Conservation (phyloP, 2,113 vertebrate species). For the Benitochromis conjunctus region DNA sequence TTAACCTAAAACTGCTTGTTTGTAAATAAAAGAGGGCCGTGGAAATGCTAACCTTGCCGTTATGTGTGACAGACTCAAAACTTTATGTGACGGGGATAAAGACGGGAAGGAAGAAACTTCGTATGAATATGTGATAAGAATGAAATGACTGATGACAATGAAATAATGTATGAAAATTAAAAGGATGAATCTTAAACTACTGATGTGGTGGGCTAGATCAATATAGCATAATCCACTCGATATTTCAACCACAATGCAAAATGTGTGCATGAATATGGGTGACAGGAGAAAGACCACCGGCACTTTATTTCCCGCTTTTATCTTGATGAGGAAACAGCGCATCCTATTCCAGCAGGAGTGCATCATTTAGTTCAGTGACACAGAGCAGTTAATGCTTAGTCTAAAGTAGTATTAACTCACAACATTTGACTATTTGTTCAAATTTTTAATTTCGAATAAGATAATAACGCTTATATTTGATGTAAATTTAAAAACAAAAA, state of each 20-base stretch:
- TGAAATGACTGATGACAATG: background rate
- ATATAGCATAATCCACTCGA: background rate
- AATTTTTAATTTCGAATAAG: background rate
- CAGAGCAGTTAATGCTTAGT: background rate
- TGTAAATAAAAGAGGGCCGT: slow-evolving; percentile 14
- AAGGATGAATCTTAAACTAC: background rate
- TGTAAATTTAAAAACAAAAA: background rate
- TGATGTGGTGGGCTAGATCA: background rate
- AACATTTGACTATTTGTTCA: background rate
- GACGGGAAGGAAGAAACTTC: background rate
- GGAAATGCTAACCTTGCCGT: slow-evolving; percentile 86
- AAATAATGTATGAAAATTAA: background rate
- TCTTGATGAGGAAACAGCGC: background rate
- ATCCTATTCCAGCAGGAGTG: background rate
- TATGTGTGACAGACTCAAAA: slow-evolving; percentile 1
- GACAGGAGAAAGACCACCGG: background rate
- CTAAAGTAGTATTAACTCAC: background rate
- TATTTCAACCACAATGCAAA: background rate
- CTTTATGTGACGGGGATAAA: background rate
- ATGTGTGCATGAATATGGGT: background rate
- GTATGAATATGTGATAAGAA: background rate
- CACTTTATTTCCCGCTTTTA: background rate
- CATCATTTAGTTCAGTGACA: background rate
- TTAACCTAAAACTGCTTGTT: slow-evolving; percentile 11
- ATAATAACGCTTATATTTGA: background rate